Percentiles rank a stretch among this genome's conserved stretches.
Conservation (phyloP, 2,888 invertebrate species). For the Plebejus melissa region DNA sequence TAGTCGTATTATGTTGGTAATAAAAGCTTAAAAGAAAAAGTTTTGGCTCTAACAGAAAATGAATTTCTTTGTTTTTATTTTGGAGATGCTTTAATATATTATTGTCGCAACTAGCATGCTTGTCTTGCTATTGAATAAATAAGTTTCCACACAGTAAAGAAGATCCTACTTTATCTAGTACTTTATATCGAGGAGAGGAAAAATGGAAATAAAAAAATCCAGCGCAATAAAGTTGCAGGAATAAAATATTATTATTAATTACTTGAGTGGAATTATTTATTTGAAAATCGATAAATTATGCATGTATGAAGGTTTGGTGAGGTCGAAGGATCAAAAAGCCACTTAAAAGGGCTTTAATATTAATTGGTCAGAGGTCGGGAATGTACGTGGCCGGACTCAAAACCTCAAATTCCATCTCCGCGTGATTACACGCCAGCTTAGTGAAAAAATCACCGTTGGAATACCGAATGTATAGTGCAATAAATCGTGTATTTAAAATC, state of each 20-base stretch:
- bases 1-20: too few species aligned
- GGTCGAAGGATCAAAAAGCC: not conserved
- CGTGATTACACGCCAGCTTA: not conserved
- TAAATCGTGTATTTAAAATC: not conserved
- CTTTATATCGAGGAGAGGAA: too few species aligned
- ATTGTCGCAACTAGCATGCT: too few species aligned
- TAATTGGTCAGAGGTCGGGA: conserved; percentile 2
- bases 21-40: too few species aligned
- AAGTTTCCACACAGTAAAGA: too few species aligned
- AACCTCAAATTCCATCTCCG: not conserved
- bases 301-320: not conserved
- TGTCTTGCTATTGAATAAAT: too few species aligned
- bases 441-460: not conserved
- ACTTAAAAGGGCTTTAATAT: conserved; percentile 14
- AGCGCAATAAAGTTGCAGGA: too few species aligned
- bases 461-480: not conserved
- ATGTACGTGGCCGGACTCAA: not conserved
- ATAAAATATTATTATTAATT: not conserved
- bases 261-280: not conserved
- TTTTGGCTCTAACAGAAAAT: too few species aligned
- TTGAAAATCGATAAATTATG: not conserved
- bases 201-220: too few species aligned
- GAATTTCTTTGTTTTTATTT: too few species aligned
- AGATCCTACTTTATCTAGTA: too few species aligned
- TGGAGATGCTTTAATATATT: too few species aligned